Base-by-base conservation (phyloP, 2,113 vertebrate genomes). In the Mesoclemmys tuberculata region DNA sequence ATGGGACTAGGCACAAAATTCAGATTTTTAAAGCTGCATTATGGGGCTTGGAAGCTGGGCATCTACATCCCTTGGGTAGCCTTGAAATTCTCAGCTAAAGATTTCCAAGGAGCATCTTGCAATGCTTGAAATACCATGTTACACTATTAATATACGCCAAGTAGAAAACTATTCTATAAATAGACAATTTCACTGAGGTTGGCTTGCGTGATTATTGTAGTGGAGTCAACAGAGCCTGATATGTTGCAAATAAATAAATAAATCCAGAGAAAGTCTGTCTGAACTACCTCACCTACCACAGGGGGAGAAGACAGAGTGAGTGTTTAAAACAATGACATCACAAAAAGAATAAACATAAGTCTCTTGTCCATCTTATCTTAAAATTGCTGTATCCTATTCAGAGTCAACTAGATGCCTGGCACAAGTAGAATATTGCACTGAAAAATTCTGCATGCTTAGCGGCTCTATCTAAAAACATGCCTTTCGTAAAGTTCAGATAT, bases 361-460 rank as follows among this genome's bases (percentile, higher is more conserved):
- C 48, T 82, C 80, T 95, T 97, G 91, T 95, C 46, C 82, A 88
- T 84, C 85, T 88, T 89, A 82, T 92, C 93, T 90, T 75, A 58
- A 90, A 96, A 94, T 81, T 95, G 96, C 96, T 74, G 58, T 5
- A 56, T 21, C 49, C 87, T 95, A 92, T 85, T 95, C 95, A 79
- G 46, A 79, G 89, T 84, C 13, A 86, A 95, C 90, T 96, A 91
- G 89, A 94, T 95, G 75, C 56, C 88, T 55, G 85, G 92, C 51
- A 97, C 97, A 97, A 98, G 92, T 41, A 95, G 91, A 84, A 68
- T 90, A 89, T 94, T 95, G 88, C 97, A 46, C 92, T 93, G 92
- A 84, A 82, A 96, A 97, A 95, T 94, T 91, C 61, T 90, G 91
- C 74, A 84, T 93, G 94, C 90, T 87, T 89, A 56, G 19, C 82